These are phyloP conservation scores for Stercorarius parasiticus DNA, from an alignment of 2,113 vertebrate genomes.

Conservation along the genomic window DNA sequence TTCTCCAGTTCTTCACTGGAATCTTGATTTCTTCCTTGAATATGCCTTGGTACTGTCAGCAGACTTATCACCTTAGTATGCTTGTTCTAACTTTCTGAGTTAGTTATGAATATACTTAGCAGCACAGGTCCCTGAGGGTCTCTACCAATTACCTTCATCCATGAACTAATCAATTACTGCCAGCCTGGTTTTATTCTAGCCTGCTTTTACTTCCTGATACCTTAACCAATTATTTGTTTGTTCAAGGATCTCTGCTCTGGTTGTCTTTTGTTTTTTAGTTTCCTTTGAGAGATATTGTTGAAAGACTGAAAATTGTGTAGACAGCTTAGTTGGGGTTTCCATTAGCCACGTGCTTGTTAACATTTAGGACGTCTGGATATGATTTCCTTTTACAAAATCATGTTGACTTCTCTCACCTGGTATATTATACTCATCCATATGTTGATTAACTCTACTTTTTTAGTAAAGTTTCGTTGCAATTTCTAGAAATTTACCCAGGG, in stretches of 20 bases:
- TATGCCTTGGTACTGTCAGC: not conserved
- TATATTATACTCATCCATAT: not conserved
- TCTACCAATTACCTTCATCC: not conserved
- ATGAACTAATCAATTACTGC: not conserved
- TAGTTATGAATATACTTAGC: not conserved
- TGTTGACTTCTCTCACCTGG: not conserved
- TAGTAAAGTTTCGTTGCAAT: not conserved
- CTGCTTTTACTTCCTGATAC: not conserved
- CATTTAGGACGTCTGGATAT: not conserved
- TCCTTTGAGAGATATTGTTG: not conserved
- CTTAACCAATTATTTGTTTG: not conserved
- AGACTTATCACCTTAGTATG: not conserved
- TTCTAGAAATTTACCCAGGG: not conserved
- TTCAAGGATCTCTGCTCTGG: not conserved
- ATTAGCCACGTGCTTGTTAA: not conserved
- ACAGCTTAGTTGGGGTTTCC: not conserved
- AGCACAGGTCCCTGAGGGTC: not conserved
- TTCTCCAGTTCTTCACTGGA: not conserved
- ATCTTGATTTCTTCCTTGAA: not conserved
- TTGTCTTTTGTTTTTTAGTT: not conserved
- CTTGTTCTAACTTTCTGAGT: not conserved
- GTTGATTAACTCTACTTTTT: not conserved
- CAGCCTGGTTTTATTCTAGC: not conserved
- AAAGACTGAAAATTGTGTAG: not conserved
- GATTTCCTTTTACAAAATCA: not conserved